These are phyloP conservation scores for Chironomus riparius DNA, from an alignment of 2,888 invertebrate genomes.

Conservation along the genomic window DNA sequence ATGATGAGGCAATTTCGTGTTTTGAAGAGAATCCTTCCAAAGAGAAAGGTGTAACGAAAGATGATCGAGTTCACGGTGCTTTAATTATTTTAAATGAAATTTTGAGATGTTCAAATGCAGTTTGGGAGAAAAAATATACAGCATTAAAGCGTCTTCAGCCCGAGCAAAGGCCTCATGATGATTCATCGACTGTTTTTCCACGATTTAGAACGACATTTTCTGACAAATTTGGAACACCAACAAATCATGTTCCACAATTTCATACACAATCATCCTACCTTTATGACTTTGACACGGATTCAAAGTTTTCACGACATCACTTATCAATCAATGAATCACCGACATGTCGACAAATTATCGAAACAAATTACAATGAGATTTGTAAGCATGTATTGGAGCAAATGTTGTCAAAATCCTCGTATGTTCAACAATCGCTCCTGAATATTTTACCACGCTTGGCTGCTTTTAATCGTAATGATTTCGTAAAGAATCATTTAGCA, in stretches of 20 bases:
- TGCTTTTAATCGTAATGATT: constrained; percentile 79
- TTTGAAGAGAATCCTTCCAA: constrained; percentile 58
- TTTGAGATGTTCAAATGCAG: constrained; percentile 78
- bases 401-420: constrained; percentile 60
- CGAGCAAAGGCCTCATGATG: constrained; percentile 32
- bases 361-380: constrained; percentile 72
- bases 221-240: constrained; percentile 36
- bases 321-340: constrained; percentile 68
- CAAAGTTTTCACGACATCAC: constrained; percentile 19
- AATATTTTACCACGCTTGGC: constrained; percentile 84
- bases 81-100: constrained; percentile 89
- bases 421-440: constrained; percentile 80
- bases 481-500: constrained; percentile 64
- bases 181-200: constrained; percentile 41
- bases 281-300: constrained; percentile 35
- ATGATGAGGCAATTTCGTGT: constrained; percentile 75
- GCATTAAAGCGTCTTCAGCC: constrained; percentile 54
- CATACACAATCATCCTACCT: constrained; percentile 29
- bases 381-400: constrained; percentile 71
- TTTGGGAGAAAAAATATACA: constrained; percentile 75
- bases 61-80: constrained; percentile 89
- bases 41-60: constrained; percentile 71
- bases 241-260: constrained; percentile 30
- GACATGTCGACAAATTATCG: constrained; percentile 72
- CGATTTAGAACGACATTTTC: constrained; percentile 44